These are phyloP conservation scores for Malurus elegans DNA, from an alignment of 2,113 vertebrate species.

Conservation along the genomic window DNA sequence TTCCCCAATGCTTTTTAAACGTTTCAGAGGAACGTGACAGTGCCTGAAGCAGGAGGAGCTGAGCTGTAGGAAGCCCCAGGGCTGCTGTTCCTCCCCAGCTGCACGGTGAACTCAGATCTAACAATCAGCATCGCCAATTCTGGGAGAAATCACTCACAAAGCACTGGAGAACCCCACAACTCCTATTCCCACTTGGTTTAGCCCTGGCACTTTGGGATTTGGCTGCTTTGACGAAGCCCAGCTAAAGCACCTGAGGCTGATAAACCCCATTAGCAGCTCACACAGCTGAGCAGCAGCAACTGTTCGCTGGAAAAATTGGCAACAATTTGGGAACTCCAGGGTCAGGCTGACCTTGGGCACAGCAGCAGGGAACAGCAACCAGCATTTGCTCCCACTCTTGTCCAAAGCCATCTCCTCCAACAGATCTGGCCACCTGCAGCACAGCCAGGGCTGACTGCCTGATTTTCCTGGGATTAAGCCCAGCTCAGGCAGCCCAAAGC, in stretches of 20 bases:
- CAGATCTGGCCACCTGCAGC: neutral
- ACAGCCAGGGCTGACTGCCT: neutral
- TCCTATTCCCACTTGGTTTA: neutral
- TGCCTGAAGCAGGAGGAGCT: neutral
- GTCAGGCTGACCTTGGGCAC: neutral
- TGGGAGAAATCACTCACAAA: accelerated
- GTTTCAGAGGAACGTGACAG: neutral
- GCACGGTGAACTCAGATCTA: neutral
- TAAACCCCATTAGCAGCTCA: neutral
- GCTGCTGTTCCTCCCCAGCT: neutral
- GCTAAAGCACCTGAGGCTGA: neutral
- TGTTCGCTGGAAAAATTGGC: neutral
- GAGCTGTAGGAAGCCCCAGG: neutral
- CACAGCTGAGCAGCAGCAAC: neutral
- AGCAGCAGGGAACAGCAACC: neutral
- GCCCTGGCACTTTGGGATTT: neutral
- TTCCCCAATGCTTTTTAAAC: neutral
- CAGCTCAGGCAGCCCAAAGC: neutral
- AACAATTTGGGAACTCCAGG: neutral
- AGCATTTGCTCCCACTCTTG: neutral
- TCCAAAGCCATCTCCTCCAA: neutral
- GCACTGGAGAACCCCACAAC: neutral
- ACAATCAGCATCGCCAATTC: accelerated
- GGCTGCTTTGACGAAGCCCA: neutral
- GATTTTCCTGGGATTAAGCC: neutral